A percentile compares a stretch with the other conserved stretches of the same genome.
These are phyloP conservation scores for Muschampia plurimacula DNA, from an alignment of 2,888 invertebrate genomes.

Conservation along the genomic window DNA sequence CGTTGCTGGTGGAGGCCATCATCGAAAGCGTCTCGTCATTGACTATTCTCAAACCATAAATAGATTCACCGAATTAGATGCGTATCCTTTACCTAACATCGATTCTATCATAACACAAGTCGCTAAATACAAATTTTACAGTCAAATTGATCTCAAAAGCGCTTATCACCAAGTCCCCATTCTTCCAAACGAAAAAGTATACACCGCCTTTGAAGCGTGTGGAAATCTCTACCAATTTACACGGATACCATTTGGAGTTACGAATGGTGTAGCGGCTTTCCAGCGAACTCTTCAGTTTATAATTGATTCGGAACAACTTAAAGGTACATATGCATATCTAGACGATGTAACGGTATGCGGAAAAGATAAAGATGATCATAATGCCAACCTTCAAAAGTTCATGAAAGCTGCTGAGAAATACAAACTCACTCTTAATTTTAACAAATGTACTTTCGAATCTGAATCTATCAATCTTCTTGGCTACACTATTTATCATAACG, in stretches of 20 bases:
- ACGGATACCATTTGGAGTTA: constrained; percentile 5
- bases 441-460: constrained; percentile 1
- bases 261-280: constrained; percentile 2
- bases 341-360: constrained; percentile 7
- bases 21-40: neutral
- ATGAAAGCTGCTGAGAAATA: neutral
- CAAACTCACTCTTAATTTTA: neutral
- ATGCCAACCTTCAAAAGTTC: neutral
- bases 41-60: constrained; percentile 9
- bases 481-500: neutral
- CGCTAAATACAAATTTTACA: constrained; percentile 5
- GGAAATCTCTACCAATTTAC: constrained; percentile 7
- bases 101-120: constrained; percentile 8
- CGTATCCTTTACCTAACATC: neutral
- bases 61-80: constrained; percentile 4
- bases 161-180: constrained; percentile 3
- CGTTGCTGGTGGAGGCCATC: constrained; percentile 10
- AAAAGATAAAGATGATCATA: constrained; percentile 4
- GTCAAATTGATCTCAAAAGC: constrained; percentile 7
- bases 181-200: constrained; percentile 2
- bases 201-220: constrained; percentile 7
- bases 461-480: constrained; percentile 9
- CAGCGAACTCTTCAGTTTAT: constrained; percentile 2
- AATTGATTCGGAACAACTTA: constrained; percentile 3
- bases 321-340: constrained; percentile 3